Evolutionary conservation across 1,140 invertebrate genomes (phyloP).

Genomic region (Drosophila takahashii): DNA sequence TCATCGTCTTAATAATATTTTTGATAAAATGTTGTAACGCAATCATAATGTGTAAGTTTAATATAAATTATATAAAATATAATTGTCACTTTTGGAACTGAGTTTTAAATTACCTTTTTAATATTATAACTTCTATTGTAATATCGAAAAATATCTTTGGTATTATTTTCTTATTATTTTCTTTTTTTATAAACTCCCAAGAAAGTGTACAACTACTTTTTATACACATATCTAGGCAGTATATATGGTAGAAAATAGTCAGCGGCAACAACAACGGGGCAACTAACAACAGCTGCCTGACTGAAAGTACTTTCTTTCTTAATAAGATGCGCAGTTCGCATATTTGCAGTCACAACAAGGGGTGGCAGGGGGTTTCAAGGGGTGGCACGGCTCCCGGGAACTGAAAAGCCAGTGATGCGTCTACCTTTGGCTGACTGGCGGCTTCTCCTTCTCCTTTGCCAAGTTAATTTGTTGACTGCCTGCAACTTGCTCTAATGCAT

Average conservation of each 20-base stretch:
- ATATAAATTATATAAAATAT: no score
- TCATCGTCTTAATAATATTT: not conserved
- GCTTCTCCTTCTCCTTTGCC: slow-evolving; percentile 35
- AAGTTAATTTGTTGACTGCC: slow-evolving; percentile 78
- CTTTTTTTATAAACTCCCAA: no score
- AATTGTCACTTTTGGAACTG: no score
- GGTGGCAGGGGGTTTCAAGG: no score
- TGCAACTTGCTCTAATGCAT: slow-evolving; percentile 82
- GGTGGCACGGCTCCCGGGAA: slow-evolving; percentile 8
- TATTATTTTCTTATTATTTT: no score
- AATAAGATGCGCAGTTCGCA: slow-evolving; percentile 80
- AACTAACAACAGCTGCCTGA: slow-evolving; percentile 63
- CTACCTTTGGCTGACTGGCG: slow-evolving; percentile 40
- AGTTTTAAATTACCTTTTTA: no score
- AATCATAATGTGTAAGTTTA: no score
- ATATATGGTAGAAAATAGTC: slow-evolving; percentile 38
- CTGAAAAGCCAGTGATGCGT: slow-evolving; percentile 34
- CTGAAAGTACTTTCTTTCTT: slow-evolving; percentile 82
- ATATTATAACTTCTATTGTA: no score
- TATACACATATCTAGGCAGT: slow-evolving; percentile 24
- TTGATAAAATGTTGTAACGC: no score
- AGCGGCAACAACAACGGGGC: slow-evolving; percentile 30
- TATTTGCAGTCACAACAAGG: slow-evolving; percentile 41
- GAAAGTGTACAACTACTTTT: slow-evolving; percentile 23
- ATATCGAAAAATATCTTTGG: no score